Evolutionary conservation across 2,113 vertebrate genomes (phyloP).

Genomic region (Pteruthius melanotis): DNA sequence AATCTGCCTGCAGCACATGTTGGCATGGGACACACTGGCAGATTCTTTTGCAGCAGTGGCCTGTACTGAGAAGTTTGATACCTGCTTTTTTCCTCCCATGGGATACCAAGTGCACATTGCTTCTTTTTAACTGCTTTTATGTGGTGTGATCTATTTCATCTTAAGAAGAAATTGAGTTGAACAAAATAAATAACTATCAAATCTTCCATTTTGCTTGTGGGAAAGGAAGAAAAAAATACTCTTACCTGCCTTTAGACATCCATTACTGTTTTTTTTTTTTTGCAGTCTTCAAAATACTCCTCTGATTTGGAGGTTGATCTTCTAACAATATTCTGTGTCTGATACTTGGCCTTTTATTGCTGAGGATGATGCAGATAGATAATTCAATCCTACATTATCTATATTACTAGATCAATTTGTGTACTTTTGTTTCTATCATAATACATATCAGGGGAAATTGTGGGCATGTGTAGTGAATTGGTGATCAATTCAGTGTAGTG

Average conservation of each 20-base stretch:
- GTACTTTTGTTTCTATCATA: neutral
- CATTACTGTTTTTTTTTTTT: neutral
- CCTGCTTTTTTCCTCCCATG: neutral
- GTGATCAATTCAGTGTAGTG: neutral
- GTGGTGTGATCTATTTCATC: neutral
- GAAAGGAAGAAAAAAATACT: neutral
- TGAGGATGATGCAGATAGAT: neutral
- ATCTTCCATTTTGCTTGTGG: neutral
- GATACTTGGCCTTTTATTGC: neutral
- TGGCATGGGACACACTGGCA: neutral
- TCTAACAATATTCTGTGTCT: neutral
- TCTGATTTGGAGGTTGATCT: neutral
- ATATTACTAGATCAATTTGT: fast-evolving
- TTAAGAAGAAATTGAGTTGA: neutral
- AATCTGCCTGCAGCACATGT: neutral
- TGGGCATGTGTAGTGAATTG: neutral
- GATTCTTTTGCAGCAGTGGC: neutral
- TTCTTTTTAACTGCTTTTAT: neutral
- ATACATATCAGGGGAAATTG: neutral
- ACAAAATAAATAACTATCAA: neutral
- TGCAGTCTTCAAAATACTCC: neutral
- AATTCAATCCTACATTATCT: neutral
- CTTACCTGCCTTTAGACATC: neutral
- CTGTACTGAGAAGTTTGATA: neutral
- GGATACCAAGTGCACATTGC: neutral